These are phyloP conservation scores for Sterrhoptilus dennistouni DNA, from an alignment of 2,113 vertebrate genomes.

Conservation along the genomic window DNA sequence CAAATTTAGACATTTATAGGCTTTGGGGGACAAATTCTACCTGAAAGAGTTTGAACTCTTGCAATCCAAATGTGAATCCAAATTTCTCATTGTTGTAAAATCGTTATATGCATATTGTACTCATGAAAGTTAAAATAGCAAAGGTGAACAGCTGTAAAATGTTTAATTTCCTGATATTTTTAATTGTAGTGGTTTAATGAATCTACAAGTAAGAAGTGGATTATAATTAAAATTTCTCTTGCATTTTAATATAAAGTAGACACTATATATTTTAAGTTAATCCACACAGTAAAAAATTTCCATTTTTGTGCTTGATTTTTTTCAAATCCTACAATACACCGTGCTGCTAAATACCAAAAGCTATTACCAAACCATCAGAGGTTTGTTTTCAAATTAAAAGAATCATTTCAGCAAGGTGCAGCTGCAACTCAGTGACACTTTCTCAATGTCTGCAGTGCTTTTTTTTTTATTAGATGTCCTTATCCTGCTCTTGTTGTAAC, in stretches of 20 bases:
- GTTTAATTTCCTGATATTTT: constrained; percentile 37
- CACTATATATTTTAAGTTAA: background rate
- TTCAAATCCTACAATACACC: background rate
- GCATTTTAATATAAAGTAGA: background rate
- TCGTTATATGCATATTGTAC: background rate
- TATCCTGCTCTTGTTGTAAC: background rate
- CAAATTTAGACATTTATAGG: background rate
- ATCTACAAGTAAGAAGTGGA: background rate
- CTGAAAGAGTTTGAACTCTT: background rate
- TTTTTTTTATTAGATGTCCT: background rate
- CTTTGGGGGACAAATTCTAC: constrained; percentile 23
- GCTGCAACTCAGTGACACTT: background rate
- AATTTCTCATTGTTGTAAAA: constrained; percentile 5
- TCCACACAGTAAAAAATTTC: background rate
- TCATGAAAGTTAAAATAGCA: background rate
- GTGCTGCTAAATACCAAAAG: background rate
- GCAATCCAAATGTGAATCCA: background rate
- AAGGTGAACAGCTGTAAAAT: constrained; percentile 1
- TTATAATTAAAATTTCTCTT: background rate
- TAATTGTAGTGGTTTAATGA: background rate
- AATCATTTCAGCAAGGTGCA: background rate
- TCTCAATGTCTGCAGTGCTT: background rate
- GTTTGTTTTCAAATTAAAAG: background rate
- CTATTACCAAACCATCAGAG: background rate
- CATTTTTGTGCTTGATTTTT: background rate